A percentile compares a stretch with the other conserved stretches of the same genome.
Evolutionary conservation across 2,113 vertebrate genomes (phyloP).

Genomic region (Eubucco bourcierii): DNA sequence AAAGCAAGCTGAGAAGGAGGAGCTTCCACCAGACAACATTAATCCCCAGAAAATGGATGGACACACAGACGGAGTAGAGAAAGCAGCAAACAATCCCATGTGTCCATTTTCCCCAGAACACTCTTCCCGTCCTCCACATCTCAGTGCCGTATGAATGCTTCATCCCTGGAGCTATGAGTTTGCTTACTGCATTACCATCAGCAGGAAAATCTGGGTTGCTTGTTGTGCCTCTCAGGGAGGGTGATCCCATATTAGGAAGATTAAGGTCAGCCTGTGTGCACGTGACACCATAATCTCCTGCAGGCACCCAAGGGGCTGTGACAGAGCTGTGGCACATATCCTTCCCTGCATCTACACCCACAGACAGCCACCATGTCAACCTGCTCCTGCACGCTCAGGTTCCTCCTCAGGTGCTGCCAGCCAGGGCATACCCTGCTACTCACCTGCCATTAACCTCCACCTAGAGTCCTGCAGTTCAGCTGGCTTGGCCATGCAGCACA

Average conservation of each 20-base stretch:
- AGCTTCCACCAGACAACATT: background rate
- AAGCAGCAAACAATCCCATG: background rate
- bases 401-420: fast-evolving
- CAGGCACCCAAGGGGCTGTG: background rate
- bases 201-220: background rate
- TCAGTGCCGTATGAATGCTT: fast-evolving
- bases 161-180: background rate
- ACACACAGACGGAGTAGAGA: background rate
- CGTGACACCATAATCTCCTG: background rate
- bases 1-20: background rate
- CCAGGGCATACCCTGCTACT: fast-evolving
- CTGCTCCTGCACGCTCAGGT: background rate
- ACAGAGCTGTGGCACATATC: background rate
- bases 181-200: background rate
- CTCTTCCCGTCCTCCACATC: background rate
- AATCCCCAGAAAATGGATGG: background rate
- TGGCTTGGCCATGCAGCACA: fast-evolving
- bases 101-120: background rate
- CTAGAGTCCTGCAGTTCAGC: background rate
- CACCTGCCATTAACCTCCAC: fast-evolving
- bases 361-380: fast-evolving
- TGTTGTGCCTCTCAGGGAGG: background rate
- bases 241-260: constrained; percentile 31
- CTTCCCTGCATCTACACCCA: fast-evolving
- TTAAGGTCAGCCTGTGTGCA: constrained; percentile 30